A percentile compares a stretch with the other conserved stretches of the same genome.
These are phyloP conservation scores for Palloptera scutellata DNA, from an alignment of 2,888 invertebrate genomes.

Conservation along the genomic window DNA sequence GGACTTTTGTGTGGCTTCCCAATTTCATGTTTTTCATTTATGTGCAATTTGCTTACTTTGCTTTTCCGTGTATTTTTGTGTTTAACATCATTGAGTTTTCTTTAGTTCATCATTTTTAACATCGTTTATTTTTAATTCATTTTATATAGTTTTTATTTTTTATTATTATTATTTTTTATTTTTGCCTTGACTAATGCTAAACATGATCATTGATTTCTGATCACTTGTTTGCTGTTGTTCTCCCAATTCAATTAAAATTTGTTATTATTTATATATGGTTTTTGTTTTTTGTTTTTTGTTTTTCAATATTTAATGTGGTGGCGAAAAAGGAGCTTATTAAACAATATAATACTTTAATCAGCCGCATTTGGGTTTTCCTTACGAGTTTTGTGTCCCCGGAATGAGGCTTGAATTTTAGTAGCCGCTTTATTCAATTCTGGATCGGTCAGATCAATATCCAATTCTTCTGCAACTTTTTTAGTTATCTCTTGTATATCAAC, in stretches of 20 bases:
- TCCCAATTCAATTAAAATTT: constrained; percentile 27
- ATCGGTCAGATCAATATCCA: constrained; percentile 86
- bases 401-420: constrained; percentile 90
- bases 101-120: constrained; percentile 14
- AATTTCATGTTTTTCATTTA: constrained; percentile 20
- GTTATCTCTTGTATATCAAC: constrained; percentile 66
- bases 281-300: constrained; percentile 34
- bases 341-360: constrained; percentile 47
- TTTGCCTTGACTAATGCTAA: constrained; percentile 19
- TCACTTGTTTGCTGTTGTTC: too few species aligned
- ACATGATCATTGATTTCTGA: neutral
- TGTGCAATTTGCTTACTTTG: constrained; percentile 13
- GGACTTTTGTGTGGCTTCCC: neutral
- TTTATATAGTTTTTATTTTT: too few species aligned
- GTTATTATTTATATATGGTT: constrained; percentile 32
- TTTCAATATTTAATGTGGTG: constrained; percentile 26
- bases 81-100: constrained; percentile 10
- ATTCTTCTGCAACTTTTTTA: constrained; percentile 74
- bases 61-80: constrained; percentile 8
- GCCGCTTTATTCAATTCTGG: constrained; percentile 89
- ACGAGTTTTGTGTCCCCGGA: constrained; percentile 89
- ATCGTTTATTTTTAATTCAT: constrained; percentile 13
- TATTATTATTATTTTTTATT: too few species aligned
- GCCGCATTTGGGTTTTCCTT: constrained; percentile 67
- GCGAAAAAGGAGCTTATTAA: constrained; percentile 26